phyloP scores from a whole-genome alignment of 2,888 invertebrate genomes.

The Xestobium rufovillosum region DNA sequence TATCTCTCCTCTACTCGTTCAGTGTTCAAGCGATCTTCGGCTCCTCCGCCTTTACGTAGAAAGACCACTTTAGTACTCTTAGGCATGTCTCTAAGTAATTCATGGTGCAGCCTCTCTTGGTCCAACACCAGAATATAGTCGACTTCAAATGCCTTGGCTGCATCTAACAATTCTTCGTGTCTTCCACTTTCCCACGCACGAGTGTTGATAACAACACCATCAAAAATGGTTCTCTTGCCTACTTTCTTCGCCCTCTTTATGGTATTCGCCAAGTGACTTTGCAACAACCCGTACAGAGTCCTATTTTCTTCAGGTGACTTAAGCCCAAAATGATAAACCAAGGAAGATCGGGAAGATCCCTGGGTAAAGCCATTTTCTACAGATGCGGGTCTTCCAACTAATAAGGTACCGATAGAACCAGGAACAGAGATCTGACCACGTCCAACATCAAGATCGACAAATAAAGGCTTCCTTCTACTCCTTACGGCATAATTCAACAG shows the following conservation, averaged over 20 bases:
- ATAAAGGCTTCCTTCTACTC: conserved; percentile 80
- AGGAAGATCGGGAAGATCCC: conserved; percentile 85
- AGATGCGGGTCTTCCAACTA: conserved; percentile 88
- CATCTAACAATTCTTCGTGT: conserved; percentile 77
- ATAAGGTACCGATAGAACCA: conserved; percentile 76
- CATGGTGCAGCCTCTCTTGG: conserved; percentile 92
- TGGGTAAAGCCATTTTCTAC: conserved; percentile 94
- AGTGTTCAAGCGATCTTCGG: conserved; percentile 74
- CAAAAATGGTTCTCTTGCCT: too few relatives aligned
- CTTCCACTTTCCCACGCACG: conserved; percentile 97
- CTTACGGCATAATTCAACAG: conserved; percentile 93
- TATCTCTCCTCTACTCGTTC: conserved; percentile 71
- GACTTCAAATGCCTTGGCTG: conserved; percentile 91
- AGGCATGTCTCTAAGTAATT: conserved; percentile 88
- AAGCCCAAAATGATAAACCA: conserved; percentile 92
- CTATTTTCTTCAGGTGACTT: conserved; percentile 68
- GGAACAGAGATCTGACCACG: conserved; percentile 90
- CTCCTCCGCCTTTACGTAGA: conserved; percentile 90
- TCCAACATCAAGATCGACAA: conserved; percentile 92
- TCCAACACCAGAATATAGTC: conserved; percentile 93
- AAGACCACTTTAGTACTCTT: conserved; percentile 84
- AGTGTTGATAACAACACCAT: conserved; percentile 95
- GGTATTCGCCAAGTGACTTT: conserved; percentile 78
- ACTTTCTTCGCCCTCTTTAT: conserved; percentile 76
- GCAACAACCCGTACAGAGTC: conserved; percentile 75